These are phyloP conservation scores for Engystomops pustulosus DNA, from an alignment of 2,113 vertebrate genomes.

Conservation along the genomic window DNA sequence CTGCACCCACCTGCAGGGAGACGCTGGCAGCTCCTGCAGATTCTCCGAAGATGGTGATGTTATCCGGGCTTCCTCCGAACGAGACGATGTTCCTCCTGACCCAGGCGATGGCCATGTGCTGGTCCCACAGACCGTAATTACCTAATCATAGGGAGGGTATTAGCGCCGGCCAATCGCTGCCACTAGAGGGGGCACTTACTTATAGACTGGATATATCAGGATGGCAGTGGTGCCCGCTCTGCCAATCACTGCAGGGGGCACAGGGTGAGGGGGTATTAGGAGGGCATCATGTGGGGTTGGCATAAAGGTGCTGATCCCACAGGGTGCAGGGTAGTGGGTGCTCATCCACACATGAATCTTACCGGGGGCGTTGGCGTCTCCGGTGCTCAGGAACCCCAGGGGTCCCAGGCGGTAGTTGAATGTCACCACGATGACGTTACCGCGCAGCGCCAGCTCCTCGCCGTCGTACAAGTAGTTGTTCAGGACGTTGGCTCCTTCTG, in stretches of 20 bases:
- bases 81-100: conserved; percentile 91
- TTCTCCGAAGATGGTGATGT: conserved; percentile 94
- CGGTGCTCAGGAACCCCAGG: conserved; percentile 92
- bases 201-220: too few species aligned
- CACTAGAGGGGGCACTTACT: background rate
- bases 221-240: background rate
- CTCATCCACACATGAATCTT: too few species aligned
- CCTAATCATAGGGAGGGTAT: conserved; percentile 71
- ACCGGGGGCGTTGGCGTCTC: conserved; percentile 82
- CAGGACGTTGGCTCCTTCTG: conserved; percentile 83
- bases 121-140: conserved; percentile 93
- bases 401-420: conserved; percentile 88
- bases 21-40: conserved; percentile 86
- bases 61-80: conserved; percentile 90
- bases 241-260: too few species aligned
- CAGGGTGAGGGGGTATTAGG: too few species aligned
- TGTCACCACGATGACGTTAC: conserved; percentile 91
- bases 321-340: too few species aligned
- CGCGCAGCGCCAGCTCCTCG: conserved; percentile 83
- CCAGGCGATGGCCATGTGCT: conserved; percentile 93
- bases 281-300: too few species aligned
- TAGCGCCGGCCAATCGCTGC: too few species aligned
- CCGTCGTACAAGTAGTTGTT: conserved; percentile 87
- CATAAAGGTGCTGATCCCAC: too few species aligned
- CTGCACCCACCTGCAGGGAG: conserved; percentile 82